Evolutionary conservation across 2,113 vertebrate genomes (phyloP), one percentile per base, ranked within the genome.

Genomic region (Catharus bicknelli): DNA sequence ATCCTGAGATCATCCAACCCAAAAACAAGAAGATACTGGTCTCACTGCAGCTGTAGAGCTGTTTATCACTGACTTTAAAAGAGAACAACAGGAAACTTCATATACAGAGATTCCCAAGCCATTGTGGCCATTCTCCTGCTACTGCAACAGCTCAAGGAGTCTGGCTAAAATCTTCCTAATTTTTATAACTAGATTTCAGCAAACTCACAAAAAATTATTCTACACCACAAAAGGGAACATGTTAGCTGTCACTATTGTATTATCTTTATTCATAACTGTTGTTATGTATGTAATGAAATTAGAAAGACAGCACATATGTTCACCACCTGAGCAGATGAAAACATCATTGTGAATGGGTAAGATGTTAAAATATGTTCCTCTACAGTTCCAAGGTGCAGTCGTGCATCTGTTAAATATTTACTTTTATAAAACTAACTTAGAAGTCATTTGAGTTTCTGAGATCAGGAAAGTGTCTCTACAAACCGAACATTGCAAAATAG

Each of bases 301-400:
- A 95, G 75, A 94, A 95, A 90, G 69, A 73, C 58, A 90, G 83
- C 59, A 86, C 95, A 93, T 92, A 30, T 96, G 92, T 93, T 95
- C 89, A 90, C 93, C 95, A 95, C 92, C 92, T 96, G 93, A 93
- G 29, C 51, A 92, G 88, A 92, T 75, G 72, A 90, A 95, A 94
- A 94, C 64, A 83, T 90, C 76, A 53, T 61, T 86, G 67, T 62
- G 79, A 85, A 87, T 2, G 36, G 78, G 14, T 70, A 90, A 74
- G 84, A 94, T 83, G 72, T 83, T 95, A 89, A 93, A 92, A 59
- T 93, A 83, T 34, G 51, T 67, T 85, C 53, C 48, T 93, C 23
- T 1, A 0, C 25, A 40, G 68, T 83, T 95, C 81, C 79, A 94
- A 90, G 81, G 82, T 92, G 36, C 63, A 85, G 54, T 87, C 55